Percentiles rank a stretch among this genome's conserved stretches.
These are phyloP conservation scores for Pomatostomus ruficeps DNA, from an alignment of 2,113 vertebrate species.

Conservation along the genomic window DNA sequence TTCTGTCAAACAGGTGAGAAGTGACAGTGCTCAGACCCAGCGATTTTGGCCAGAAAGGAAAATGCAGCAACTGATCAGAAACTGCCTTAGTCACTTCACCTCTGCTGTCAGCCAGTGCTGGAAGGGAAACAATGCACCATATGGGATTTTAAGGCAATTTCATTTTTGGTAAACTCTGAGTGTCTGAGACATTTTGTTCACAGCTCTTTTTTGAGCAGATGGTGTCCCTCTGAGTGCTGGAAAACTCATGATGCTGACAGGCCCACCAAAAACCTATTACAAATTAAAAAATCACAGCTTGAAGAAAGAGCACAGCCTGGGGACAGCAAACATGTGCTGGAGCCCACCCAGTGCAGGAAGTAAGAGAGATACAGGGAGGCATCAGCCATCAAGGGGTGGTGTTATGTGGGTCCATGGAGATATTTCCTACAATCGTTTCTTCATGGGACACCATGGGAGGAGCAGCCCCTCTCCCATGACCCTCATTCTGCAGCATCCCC, in stretches of 20 bases:
- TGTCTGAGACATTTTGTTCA: conserved; percentile 32
- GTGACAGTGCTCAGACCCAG: background rate
- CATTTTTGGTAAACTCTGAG: background rate
- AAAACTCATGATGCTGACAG: background rate
- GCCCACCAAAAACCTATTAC: background rate
- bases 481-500: background rate
- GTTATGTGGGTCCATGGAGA: fast-evolving
- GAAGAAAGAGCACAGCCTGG: background rate
- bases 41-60: background rate
- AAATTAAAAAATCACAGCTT: background rate
- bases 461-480: background rate
- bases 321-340: background rate
- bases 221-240: background rate
- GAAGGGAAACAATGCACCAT: conserved; percentile 17
- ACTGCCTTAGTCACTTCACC: background rate
- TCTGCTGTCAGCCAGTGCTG: background rate
- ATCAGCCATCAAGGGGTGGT: background rate
- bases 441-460: background rate
- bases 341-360: background rate
- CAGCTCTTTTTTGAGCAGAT: conserved; percentile 29
- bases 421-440: background rate
- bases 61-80: background rate
- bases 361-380: background rate
- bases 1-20: background rate
- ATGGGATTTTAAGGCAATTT: conserved; percentile 17